These are phyloP conservation scores for Pocota personata DNA, from an alignment of 2,888 invertebrate genomes.

Conservation along the genomic window DNA sequence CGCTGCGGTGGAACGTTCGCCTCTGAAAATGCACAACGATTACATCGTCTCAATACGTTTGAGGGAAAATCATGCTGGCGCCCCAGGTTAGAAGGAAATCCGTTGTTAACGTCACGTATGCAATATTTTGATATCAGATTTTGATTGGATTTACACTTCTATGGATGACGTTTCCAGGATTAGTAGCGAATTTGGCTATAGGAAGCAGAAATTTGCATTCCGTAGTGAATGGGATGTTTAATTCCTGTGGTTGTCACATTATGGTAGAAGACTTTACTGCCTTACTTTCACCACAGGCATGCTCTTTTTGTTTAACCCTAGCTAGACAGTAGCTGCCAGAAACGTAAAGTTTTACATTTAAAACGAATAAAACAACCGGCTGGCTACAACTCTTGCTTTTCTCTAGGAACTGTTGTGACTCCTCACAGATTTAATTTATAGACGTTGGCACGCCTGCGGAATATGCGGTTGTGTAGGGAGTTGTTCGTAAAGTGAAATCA, in stretches of 20 bases:
- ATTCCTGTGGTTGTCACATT: background rate
- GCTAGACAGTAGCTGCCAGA: too few relatives aligned
- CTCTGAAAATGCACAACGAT: slow-evolving; percentile 53
- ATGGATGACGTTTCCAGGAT: background rate
- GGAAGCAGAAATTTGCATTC: background rate
- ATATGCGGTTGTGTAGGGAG: too few relatives aligned
- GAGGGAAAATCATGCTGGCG: slow-evolving; percentile 24
- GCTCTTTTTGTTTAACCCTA: too few relatives aligned
- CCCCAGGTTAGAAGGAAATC: slow-evolving; percentile 4
- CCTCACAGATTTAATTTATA: too few relatives aligned
- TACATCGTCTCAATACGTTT: slow-evolving; percentile 40
- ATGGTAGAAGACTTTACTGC: too few relatives aligned
- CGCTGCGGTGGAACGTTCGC: slow-evolving; percentile 30
- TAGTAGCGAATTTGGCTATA: background rate
- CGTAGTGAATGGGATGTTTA: background rate
- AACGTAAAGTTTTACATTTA: too few relatives aligned
- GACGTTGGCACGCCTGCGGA: too few relatives aligned
- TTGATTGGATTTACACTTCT: slow-evolving; percentile 58
- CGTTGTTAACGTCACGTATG: slow-evolving; percentile 61
- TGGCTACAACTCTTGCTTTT: too few relatives aligned
- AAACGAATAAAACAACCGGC: too few relatives aligned
- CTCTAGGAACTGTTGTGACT: too few relatives aligned
- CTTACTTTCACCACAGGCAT: too few relatives aligned
- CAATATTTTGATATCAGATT: slow-evolving; percentile 60
- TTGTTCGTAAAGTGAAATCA: too few relatives aligned